Percentiles rank a stretch among this genome's conserved stretches.
These are phyloP conservation scores for Calameuta pallipes DNA, from an alignment of 2,888 invertebrate species.

Conservation along the genomic window DNA sequence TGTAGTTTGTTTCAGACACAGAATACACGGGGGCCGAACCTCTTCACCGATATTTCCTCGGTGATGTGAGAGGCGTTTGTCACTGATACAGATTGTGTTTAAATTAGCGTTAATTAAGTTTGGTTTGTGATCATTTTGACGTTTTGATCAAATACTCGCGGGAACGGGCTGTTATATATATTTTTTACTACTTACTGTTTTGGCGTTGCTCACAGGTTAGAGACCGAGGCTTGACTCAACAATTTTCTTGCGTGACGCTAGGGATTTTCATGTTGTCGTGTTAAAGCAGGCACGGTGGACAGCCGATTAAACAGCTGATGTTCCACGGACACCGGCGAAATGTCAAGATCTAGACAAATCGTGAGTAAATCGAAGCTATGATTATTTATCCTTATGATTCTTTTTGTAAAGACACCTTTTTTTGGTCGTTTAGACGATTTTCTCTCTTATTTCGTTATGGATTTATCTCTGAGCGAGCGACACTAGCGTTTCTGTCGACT, in stretches of 20 bases:
- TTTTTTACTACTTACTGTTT: not conserved
- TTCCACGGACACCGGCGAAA: slow-evolving; percentile 60
- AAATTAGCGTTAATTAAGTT: not conserved
- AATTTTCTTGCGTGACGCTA: slow-evolving; percentile 46
- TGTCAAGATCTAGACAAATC: slow-evolving; percentile 65
- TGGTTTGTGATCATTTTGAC: not conserved
- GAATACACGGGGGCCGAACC: too few species aligned
- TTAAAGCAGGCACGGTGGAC: slow-evolving; percentile 27
- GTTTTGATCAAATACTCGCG: not conserved
- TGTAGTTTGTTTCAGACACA: too few species aligned
- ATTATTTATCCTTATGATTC: not conserved
- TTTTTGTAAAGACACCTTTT: not conserved
- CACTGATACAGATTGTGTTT: not conserved
- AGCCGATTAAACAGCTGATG: slow-evolving; percentile 61
- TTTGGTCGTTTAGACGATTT: not conserved
- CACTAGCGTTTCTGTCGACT: slow-evolving; percentile 6
- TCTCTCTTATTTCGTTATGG: slow-evolving; percentile 2
- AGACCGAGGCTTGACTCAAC: slow-evolving; percentile 56
- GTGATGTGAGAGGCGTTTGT: not conserved
- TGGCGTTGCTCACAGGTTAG: slow-evolving; percentile 9
- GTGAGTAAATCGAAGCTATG: slow-evolving; percentile 52
- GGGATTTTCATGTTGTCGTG: slow-evolving; percentile 25
- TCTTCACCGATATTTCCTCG: too few species aligned
- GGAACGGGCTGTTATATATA: not conserved
- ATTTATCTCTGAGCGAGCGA: not conserved